Evolutionary conservation across 1,140 invertebrate genomes (phyloP).

Genomic region (Bombus terrestris): DNA sequence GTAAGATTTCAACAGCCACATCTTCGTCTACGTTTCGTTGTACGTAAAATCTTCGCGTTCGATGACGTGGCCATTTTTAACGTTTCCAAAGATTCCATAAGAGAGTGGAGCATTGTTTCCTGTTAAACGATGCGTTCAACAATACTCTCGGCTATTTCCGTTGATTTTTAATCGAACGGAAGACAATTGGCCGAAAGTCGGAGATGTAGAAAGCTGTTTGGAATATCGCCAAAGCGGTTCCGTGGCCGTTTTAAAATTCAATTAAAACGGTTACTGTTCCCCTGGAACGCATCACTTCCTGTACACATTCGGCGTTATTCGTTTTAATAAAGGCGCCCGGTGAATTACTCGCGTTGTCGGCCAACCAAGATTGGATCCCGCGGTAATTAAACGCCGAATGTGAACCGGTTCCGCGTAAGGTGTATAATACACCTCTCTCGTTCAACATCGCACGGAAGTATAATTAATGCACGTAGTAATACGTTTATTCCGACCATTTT

Average conservation of each 20-base stretch:
- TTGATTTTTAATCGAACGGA: slow-evolving; percentile 54
- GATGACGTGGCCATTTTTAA: background rate
- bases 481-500: background rate
- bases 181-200: slow-evolving; percentile 47
- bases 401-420: slow-evolving; percentile 1
- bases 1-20: too few relatives aligned
- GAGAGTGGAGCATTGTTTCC: background rate
- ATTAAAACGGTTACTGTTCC: slow-evolving; percentile 36
- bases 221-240: slow-evolving; percentile 36
- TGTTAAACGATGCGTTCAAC: slow-evolving; percentile 43
- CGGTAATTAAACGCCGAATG: slow-evolving; percentile 30
- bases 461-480: slow-evolving; percentile 35
- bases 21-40: background rate
- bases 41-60: background rate
- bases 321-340: slow-evolving; percentile 36
- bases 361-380: slow-evolving; percentile 19
- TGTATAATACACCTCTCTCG: background rate
- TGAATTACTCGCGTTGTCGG: slow-evolving; percentile 26
- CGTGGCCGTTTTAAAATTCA: slow-evolving; percentile 48
- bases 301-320: slow-evolving; percentile 26
- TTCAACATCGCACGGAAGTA: background rate
- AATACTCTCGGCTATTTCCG: slow-evolving; percentile 35
- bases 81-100: background rate
- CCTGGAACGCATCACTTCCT: background rate
- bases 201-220: slow-evolving; percentile 47